Evolutionary conservation across 2,113 vertebrate genomes (phyloP).

Genomic region (Solenodon paradoxus): DNA sequence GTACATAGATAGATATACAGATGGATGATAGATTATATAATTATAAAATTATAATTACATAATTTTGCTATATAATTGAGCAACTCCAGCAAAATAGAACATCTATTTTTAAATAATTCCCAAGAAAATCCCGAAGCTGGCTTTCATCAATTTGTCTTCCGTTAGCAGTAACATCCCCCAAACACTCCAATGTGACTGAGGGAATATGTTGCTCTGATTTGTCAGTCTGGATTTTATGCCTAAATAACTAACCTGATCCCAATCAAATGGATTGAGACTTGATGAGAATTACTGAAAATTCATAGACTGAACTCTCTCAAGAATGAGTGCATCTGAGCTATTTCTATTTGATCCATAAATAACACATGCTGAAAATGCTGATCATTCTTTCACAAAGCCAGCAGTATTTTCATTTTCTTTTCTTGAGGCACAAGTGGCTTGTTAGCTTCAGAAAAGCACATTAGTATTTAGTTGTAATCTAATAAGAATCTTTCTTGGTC

Average conservation of each 20-base stretch:
- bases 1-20: too few species aligned
- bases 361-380: not conserved
- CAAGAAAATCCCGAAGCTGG: not conserved
- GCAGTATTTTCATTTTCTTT: conserved; percentile 26
- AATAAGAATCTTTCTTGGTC: conserved; percentile 30
- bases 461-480: conserved; percentile 42
- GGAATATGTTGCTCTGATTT: not conserved
- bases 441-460: conserved; percentile 47
- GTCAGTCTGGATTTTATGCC: not conserved
- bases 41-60: too few species aligned
- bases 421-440: not conserved
- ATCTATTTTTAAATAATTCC: not conserved
- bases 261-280: not conserved
- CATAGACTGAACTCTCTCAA: not conserved
- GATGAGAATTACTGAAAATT: not conserved
- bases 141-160: not conserved
- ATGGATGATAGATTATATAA: too few species aligned
- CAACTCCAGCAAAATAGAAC: not conserved
- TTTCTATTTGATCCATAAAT: conserved; percentile 19
- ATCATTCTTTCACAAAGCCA: not conserved
- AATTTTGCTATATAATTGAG: not conserved
- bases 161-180: not conserved
- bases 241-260: not conserved
- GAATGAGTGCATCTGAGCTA: not conserved
- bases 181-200: not conserved